A percentile compares a stretch with the other conserved stretches of the same genome.
These are phyloP conservation scores for Tamias sibiricus DNA, from an alignment of 2,113 vertebrate species.

Conservation along the genomic window DNA sequence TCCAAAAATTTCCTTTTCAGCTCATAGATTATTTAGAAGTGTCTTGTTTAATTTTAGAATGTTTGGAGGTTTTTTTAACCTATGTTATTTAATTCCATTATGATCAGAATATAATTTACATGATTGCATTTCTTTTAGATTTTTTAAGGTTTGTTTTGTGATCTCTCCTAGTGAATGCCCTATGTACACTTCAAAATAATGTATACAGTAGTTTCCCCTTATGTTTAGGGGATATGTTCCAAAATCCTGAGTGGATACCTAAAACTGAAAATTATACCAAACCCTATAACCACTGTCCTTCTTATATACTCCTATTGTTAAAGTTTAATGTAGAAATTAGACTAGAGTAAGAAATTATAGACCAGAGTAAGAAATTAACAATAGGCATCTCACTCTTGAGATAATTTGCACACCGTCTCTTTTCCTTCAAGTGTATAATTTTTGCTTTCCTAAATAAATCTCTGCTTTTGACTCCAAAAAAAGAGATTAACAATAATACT, in stretches of 20 bases:
- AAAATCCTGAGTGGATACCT: neutral
- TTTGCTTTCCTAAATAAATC: too few species aligned
- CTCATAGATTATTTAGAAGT: neutral
- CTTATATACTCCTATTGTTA: neutral
- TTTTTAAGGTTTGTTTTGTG: conserved; percentile 36
- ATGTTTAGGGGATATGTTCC: neutral
- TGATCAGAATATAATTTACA: neutral
- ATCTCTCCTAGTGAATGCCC: neutral
- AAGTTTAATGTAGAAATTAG: neutral
- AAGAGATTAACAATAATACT: neutral
- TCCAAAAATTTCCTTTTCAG: neutral
- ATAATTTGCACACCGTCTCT: too few species aligned
- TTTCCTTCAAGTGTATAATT: too few species aligned
- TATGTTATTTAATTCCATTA: neutral
- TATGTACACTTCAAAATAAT: neutral
- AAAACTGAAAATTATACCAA: too few species aligned
- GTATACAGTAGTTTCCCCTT: neutral
- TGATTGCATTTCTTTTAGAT: neutral
- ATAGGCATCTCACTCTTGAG: too few species aligned
- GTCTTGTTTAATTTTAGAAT: neutral
- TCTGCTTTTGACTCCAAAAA: too few species aligned
- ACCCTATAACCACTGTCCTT: neutral
- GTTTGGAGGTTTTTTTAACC: neutral
- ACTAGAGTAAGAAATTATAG: too few species aligned
- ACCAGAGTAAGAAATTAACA: too few species aligned